phyloP scores from a whole-genome alignment of 2,113 vertebrate genomes.

The Opisthocomus hoazin region DNA sequence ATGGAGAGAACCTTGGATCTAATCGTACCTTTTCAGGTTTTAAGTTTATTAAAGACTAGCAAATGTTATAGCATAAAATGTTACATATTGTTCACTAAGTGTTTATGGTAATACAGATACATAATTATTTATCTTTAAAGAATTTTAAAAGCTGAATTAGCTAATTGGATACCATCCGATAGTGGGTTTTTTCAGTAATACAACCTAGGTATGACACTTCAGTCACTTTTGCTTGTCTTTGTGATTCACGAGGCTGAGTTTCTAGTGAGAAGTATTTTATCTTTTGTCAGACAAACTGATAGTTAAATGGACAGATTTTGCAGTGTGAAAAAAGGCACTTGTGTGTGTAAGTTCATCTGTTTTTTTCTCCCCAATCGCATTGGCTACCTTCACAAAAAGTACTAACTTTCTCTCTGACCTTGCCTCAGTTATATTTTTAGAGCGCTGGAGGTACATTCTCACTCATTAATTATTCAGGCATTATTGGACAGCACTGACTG shows the following conservation, averaged over 20 bases:
- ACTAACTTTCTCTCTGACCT: not conserved
- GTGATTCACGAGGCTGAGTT: not conserved
- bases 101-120: not conserved
- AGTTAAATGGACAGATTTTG: not conserved
- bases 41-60: not conserved
- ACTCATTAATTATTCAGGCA: not conserved
- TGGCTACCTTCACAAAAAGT: not conserved
- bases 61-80: not conserved
- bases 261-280: not conserved
- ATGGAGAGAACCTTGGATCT: not conserved
- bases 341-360: not conserved
- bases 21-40: not conserved
- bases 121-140: not conserved
- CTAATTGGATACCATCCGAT: not conserved
- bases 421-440: not conserved
- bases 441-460: not conserved
- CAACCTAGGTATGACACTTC: not conserved
- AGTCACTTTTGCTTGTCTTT: not conserved
- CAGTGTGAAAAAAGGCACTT: not conserved
- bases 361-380: not conserved
- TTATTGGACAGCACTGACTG: not conserved
- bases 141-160: not conserved
- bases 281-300: not conserved
- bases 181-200: not conserved
- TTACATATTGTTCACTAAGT: not conserved